Conservation (phyloP, 1,140 invertebrate species). For the Callitettix versicolor region DNA sequence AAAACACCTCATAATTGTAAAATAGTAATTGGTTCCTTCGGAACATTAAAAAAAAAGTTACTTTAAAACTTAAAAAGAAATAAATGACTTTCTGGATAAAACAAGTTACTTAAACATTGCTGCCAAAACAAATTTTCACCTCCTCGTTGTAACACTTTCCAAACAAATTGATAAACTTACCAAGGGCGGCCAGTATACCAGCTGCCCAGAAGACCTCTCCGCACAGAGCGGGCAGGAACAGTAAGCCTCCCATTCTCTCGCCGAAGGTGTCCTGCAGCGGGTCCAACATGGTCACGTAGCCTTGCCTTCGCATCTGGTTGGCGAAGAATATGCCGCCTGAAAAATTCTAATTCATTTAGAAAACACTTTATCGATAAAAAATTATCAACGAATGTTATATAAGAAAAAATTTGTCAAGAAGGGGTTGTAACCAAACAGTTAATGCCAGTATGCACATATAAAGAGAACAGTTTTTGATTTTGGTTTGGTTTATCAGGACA, state of each 20-base stretch:
- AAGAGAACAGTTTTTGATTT: background rate
- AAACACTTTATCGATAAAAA: background rate
- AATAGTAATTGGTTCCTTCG: too few relatives aligned
- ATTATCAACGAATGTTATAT: background rate
- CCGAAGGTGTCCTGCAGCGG: constrained; percentile 94
- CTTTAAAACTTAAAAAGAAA: too few relatives aligned
- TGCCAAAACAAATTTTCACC: too few relatives aligned
- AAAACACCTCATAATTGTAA: too few relatives aligned
- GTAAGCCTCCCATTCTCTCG: constrained; percentile 88
- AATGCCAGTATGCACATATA: background rate
- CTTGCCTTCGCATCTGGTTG: constrained; percentile 91
- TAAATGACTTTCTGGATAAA: too few relatives aligned
- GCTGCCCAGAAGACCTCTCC: constrained; percentile 98
- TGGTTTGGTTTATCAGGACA: background rate
- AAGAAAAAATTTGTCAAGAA: background rate
- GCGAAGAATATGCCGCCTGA: constrained; percentile 94
- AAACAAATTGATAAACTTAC: constrained; percentile 31
- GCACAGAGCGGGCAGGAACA: constrained; percentile 91
- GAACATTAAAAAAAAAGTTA: too few relatives aligned
- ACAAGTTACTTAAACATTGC: too few relatives aligned
- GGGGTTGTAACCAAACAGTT: background rate
- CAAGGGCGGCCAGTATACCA: constrained; percentile 88
- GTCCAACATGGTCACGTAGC: constrained; percentile 98
- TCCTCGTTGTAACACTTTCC: too few relatives aligned
- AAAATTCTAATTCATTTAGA: background rate